Percentiles rank a stretch among this genome's conserved stretches.
phyloP scores from a whole-genome alignment of 2,888 invertebrate genomes.

The Mimas tiliae region DNA sequence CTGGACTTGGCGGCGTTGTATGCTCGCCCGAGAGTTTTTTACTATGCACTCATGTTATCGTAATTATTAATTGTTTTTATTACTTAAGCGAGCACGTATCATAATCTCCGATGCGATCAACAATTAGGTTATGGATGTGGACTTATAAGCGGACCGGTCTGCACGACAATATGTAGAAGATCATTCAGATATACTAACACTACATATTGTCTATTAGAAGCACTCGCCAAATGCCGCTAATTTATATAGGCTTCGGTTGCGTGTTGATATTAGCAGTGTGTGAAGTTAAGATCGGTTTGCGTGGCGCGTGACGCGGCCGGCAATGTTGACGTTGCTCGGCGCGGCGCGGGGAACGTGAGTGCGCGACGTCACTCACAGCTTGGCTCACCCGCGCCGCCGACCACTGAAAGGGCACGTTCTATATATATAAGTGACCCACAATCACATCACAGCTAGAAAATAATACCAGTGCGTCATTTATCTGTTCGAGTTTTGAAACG shows the following conservation, averaged over 20 bases:
- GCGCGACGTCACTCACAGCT: slow-evolving; percentile 75
- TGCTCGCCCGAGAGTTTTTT: slow-evolving; percentile 57
- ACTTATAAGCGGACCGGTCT: slow-evolving; percentile 18
- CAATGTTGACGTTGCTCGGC: slow-evolving; percentile 76
- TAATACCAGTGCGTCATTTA: slow-evolving; percentile 62
- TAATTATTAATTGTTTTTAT: slow-evolving; percentile 71
- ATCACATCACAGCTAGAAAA: slow-evolving; percentile 71
- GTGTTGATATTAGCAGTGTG: slow-evolving; percentile 67
- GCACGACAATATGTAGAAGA: slow-evolving; percentile 39
- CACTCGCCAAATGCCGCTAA: slow-evolving; percentile 36
- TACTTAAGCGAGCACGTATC: slow-evolving; percentile 35
- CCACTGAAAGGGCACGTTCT: slow-evolving; percentile 78
- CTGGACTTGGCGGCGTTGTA: slow-evolving; percentile 58
- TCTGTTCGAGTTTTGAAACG: slow-evolving; percentile 57
- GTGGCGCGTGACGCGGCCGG: slow-evolving; percentile 52
- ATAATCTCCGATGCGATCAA: not conserved
- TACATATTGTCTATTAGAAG: not conserved
- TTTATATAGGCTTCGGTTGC: slow-evolving; percentile 49
- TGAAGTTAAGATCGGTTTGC: slow-evolving; percentile 57
- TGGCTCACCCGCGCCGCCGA: slow-evolving; percentile 80
- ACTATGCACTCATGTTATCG: slow-evolving; percentile 68
- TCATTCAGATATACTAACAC: slow-evolving; percentile 26
- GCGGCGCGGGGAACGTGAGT: slow-evolving; percentile 79
- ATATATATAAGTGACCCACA: slow-evolving; percentile 75
- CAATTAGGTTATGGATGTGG: not conserved